These are phyloP conservation scores for Ictidomys tridecemlineatus DNA, from an alignment of 2,113 vertebrate genomes.

Conservation along the genomic window DNA sequence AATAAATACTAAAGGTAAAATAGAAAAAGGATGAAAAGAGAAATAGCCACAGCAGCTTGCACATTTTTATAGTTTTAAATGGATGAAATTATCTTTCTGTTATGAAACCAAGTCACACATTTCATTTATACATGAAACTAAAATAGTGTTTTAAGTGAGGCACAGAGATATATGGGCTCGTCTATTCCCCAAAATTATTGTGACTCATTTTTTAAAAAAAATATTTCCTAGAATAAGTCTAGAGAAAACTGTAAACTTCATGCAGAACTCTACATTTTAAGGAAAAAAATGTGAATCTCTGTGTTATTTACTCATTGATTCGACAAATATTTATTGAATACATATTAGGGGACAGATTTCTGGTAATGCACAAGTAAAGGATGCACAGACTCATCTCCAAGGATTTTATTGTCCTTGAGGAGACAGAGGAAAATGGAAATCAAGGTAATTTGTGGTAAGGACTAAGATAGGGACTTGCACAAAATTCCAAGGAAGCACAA, in stretches of 20 bases:
- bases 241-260: conserved; percentile 22
- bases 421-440: background rate
- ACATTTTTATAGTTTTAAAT: conserved; percentile 54
- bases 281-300: background rate
- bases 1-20: conserved; percentile 37
- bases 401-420: background rate
- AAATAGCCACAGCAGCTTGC: background rate
- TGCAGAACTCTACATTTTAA: background rate
- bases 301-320: background rate
- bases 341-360: background rate
- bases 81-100: conserved; percentile 47
- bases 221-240: conserved; percentile 30
- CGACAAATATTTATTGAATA: conserved; percentile 30
- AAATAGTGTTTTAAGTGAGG: conserved; percentile 47
- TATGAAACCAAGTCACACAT: conserved; percentile 63
- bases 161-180: background rate
- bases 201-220: conserved; percentile 48
- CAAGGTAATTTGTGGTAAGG: background rate
- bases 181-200: background rate
- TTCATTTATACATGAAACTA: conserved; percentile 58
- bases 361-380: background rate
- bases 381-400: background rate
- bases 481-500: background rate
- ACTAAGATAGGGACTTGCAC: background rate
- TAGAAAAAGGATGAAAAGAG: background rate